A percentile compares a stretch with the other conserved stretches of the same genome.
phyloP scores from a whole-genome alignment of 1,140 invertebrate genomes.

The Temnothorax curvispinosus region DNA sequence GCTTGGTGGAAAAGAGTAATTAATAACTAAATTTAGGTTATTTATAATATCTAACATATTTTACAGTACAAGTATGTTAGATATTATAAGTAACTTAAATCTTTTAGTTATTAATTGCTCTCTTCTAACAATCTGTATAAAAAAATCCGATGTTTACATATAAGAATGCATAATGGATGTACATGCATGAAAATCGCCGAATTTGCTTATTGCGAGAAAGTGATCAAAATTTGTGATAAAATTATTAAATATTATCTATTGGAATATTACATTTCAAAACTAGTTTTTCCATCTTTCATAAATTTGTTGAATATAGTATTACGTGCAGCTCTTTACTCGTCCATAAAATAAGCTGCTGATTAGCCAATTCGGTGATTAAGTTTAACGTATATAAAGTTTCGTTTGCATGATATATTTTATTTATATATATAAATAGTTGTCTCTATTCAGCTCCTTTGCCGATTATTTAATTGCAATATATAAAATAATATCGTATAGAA shows the following conservation, averaged over 20 bases:
- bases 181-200: conserved; percentile 29
- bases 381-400: neutral
- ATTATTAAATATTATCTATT: neutral
- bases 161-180: conserved; percentile 63
- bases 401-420: neutral
- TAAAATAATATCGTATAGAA: conserved; percentile 15
- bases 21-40: neutral
- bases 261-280: neutral
- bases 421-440: conserved; percentile 58
- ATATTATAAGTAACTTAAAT: no score
- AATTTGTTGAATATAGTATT: conserved; percentile 2
- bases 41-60: no score
- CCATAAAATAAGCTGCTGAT: neutral
- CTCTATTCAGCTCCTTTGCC: conserved; percentile 74
- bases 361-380: conserved; percentile 16
- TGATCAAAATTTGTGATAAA: neutral
- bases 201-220: conserved; percentile 2
- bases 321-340: neutral
- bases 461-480: conserved; percentile 45
- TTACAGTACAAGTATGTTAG: no score
- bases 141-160: no score
- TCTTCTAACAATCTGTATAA: no score
- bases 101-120: no score
- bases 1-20: no score
- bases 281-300: neutral